A percentile compares a stretch with the other conserved stretches of the same genome.
Evolutionary conservation across 1,140 invertebrate genomes (phyloP).

Genomic region (Frieseomelitta varia): DNA sequence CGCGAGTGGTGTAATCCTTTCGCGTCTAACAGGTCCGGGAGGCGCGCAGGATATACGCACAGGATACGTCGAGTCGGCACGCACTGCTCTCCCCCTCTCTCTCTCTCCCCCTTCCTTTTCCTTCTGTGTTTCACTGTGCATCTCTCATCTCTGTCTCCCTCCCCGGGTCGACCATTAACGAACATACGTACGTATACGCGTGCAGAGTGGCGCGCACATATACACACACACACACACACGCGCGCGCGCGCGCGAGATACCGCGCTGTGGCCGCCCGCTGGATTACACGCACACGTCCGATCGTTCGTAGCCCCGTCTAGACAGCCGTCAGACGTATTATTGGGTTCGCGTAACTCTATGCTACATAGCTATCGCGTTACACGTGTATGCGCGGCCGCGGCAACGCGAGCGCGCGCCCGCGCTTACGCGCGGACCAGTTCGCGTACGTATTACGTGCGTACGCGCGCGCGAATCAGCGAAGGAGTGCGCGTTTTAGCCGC

Average conservation of each 20-base stretch:
- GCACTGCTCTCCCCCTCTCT: not conserved
- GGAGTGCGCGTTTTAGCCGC: constrained; percentile 3
- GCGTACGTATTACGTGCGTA: constrained; percentile 25
- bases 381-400: constrained; percentile 36
- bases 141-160: not conserved
- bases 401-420: constrained; percentile 24
- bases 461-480: constrained; percentile 12
- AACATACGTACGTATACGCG: constrained; percentile 35
- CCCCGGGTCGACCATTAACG: constrained; percentile 29
- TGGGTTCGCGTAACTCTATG: constrained; percentile 76
- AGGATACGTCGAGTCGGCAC: constrained; percentile 20
- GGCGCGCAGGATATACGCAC: constrained; percentile 45
- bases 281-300: constrained; percentile 55
- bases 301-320: constrained; percentile 76
- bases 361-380: constrained; percentile 72
- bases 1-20: constrained; percentile 39
- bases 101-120: not conserved
- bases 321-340: constrained; percentile 80
- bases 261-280: constrained; percentile 44
- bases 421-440: constrained; percentile 9
- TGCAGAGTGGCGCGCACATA: not conserved
- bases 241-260: not conserved
- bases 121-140: not conserved
- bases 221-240: constrained; percentile 25
- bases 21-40: constrained; percentile 45